Evolutionary conservation across 2,113 vertebrate genomes (phyloP), one percentile per base, ranked within the genome.

Genomic region (Colistium nudipinnis): DNA sequence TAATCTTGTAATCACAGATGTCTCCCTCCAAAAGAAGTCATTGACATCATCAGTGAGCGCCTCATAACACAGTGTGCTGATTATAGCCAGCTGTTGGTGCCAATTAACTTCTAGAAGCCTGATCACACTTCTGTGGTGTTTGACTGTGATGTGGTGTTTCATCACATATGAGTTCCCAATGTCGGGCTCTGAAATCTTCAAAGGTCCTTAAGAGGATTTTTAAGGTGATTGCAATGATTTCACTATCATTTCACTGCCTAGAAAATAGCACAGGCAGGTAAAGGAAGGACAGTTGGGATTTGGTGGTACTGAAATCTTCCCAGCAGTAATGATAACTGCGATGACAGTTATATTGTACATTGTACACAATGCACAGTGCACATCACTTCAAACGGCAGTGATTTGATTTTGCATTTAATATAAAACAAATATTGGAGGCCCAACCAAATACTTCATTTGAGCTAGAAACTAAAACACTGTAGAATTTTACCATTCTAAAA

Each of bases 1-100:
- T 73, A 76, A 84, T 86, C 71, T 78, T 83, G 70, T 88, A 82
- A 87, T 88, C 85, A 88, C 81, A 87, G 87, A 81, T 84, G 84
- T 76, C 72, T 73, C 57, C 57, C 78, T 76, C 60, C 24, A 56
- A 73, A n/a, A 68, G 71, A 77, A 76, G 77, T 70, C 81, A 64
- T 49, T 76, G 79, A 86, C 74, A 78, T 85, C 88, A 78, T 84
- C 82, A 73, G 75, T 38, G 52, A 59, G 59, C 35, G 28, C 73
- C 75, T 81, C 76, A 41, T 84, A 86, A 85, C 54, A 43, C 81
- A 78, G 80, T 74, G 67, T 76, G 84, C 80, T 88, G 70, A 85
- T 85, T 85, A 78, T 59, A 83, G 47, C 64, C 66, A 80, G 77
- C 83, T 76, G 78, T 76, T 81, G 67, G 74, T 73, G 84, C 80